Percentiles rank a stretch among this genome's conserved stretches.
Conservation (phyloP, 2,797 vertebrate genomes). For the Avahi laniger region DNA sequence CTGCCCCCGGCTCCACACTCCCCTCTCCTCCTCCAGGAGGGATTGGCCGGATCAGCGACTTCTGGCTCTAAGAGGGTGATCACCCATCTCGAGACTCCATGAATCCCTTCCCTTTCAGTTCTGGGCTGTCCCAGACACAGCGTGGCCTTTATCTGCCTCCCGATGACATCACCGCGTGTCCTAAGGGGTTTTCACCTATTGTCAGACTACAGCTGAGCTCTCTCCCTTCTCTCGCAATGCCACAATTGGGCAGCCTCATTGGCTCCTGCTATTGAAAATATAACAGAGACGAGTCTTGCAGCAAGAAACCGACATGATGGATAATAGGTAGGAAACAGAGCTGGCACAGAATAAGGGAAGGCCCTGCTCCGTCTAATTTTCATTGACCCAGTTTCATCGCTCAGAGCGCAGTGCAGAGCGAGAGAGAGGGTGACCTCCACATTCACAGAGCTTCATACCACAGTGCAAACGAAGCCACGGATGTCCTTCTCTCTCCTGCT, state of each 20-base stretch:
- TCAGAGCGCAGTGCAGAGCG: not conserved
- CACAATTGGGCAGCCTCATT: not conserved
- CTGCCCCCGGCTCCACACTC: fast-evolving
- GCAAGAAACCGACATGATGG: constrained; percentile 1
- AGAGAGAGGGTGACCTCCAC: not conserved
- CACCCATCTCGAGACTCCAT: not conserved
- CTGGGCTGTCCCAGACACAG: not conserved
- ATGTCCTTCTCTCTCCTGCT: not conserved
- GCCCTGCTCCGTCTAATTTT: not conserved
- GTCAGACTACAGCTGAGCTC: not conserved
- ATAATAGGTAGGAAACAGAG: not conserved
- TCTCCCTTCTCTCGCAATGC: not conserved
- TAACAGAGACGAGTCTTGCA: not conserved
- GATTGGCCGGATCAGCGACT: not conserved
- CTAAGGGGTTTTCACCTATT: constrained; percentile 26
- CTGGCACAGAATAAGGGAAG: not conserved
- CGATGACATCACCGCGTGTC: not conserved
- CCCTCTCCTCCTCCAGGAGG: not conserved
- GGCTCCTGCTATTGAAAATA: not conserved
- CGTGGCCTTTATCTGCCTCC: not conserved
- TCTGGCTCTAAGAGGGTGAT: not conserved
- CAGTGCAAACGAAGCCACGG: not conserved
- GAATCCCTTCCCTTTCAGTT: not conserved
- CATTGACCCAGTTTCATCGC: not conserved
- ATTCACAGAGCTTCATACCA: not conserved